These are phyloP conservation scores for Argyresthia albistria DNA, from an alignment of 2,888 invertebrate species.

Conservation along the genomic window DNA sequence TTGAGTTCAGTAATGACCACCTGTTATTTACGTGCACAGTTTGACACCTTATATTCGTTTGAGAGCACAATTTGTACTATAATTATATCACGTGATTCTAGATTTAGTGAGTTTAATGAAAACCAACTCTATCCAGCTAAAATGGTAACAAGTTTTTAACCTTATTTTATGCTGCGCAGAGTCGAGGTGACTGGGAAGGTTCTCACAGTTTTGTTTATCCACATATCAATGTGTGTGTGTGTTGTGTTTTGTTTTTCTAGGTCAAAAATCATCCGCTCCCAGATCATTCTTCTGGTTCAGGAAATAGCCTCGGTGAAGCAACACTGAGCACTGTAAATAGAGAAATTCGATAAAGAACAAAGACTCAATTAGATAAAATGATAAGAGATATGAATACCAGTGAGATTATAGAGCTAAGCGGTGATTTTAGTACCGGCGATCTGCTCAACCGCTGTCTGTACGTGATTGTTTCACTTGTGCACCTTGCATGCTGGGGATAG, in stretches of 20 bases:
- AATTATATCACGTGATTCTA: too few relatives aligned
- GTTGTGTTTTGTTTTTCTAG: conserved; percentile 63
- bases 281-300: conserved; percentile 73
- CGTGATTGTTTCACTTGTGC: conserved; percentile 50
- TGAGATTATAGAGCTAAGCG: conserved; percentile 69
- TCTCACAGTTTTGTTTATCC: conserved; percentile 9
- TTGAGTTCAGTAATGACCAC: too few relatives aligned
- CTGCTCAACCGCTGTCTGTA: conserved; percentile 58
- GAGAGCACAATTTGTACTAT: too few relatives aligned
- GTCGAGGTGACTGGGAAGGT: too few relatives aligned
- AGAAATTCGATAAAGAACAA: conserved; percentile 59
- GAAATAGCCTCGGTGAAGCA: conserved; percentile 61
- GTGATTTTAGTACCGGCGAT: conserved; percentile 67
- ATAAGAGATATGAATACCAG: conserved; percentile 49
- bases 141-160: too few relatives aligned
- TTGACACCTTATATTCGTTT: too few relatives aligned
- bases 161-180: too few relatives aligned
- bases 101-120: too few relatives aligned
- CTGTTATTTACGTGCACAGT: too few relatives aligned
- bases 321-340: conserved; percentile 66
- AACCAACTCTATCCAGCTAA: too few relatives aligned
- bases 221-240: conserved; percentile 47
- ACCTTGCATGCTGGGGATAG: conserved; percentile 16
- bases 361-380: conserved; percentile 68
- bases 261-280: conserved; percentile 71